Evolutionary conservation across 2,888 invertebrate species (phyloP).

Genomic region (Phytoseiulus persimilis): DNA sequence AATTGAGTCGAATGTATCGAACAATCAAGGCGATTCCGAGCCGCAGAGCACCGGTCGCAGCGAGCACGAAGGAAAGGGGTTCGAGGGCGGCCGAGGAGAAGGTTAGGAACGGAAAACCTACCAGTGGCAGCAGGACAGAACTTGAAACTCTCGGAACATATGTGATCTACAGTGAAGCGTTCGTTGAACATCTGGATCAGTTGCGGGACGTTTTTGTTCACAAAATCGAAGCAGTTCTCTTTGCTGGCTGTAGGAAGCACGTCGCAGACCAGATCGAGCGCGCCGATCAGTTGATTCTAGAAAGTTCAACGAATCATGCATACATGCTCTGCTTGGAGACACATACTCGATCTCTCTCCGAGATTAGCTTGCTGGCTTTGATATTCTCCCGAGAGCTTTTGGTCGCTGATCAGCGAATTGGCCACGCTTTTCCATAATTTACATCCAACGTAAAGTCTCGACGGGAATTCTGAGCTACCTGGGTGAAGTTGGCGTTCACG

Average conservation of each 20-base stretch:
- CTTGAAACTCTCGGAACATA: background rate
- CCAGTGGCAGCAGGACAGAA: background rate
- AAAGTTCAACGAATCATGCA: background rate
- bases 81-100: no score
- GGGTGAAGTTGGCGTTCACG: constrained; percentile 14
- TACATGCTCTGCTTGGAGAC: background rate
- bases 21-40: background rate
- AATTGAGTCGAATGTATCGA: background rate
- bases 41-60: background rate
- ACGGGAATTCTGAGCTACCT: background rate
- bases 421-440: background rate
- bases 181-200: constrained; percentile 24
- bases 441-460: background rate
- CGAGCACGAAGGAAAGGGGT: no score
- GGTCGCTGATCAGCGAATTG: background rate
- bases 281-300: background rate
- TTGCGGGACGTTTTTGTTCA: constrained; percentile 15
- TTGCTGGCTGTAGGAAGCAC: background rate
- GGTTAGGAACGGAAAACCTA: background rate
- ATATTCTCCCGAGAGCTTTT: no score
- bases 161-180: constrained; percentile 7
- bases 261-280: background rate
- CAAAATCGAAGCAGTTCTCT: constrained; percentile 7
- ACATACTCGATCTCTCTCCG: no score
- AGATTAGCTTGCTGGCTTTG: no score